These are phyloP conservation scores for Lottia gigantea DNA, from an alignment of 2,888 invertebrate species.

Conservation along the genomic window DNA sequence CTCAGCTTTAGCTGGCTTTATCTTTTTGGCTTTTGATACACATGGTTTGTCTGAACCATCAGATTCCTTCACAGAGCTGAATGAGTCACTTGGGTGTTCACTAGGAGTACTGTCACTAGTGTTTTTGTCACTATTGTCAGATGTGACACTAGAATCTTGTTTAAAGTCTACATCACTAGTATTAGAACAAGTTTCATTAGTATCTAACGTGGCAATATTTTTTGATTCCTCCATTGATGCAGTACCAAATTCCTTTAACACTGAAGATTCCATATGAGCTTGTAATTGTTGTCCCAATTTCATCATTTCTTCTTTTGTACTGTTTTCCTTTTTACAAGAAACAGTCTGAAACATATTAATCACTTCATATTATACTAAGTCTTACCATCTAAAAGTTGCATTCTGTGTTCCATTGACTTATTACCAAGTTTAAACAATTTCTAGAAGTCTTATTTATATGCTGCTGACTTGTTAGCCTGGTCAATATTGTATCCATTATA, in stretches of 20 bases:
- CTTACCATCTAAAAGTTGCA: too few species aligned
- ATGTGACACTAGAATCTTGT: neutral
- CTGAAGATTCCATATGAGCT: neutral
- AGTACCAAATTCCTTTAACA: neutral
- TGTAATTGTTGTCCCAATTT: neutral
- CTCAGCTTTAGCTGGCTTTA: neutral
- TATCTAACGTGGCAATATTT: neutral
- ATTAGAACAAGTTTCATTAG: neutral
- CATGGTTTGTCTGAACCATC: neutral
- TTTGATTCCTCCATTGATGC: neutral
- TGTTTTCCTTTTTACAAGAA: too few species aligned
- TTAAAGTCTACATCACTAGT: neutral
- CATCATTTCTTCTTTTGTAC: neutral
- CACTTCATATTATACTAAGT: too few species aligned
- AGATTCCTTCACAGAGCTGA: constrained; percentile 65
- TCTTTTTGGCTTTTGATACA: neutral
- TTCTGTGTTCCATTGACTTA: too few species aligned
- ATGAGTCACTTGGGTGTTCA: constrained; percentile 50
- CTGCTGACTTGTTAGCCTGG: too few species aligned
- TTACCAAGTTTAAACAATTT: too few species aligned
- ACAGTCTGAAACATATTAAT: too few species aligned
- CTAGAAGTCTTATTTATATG: too few species aligned
- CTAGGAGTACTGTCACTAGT: constrained; percentile 65
- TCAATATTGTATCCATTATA: too few species aligned
- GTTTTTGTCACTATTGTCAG: constrained; percentile 33